Conservation (phyloP, 2,113 vertebrate genomes). For the Hystrix cristata region DNA sequence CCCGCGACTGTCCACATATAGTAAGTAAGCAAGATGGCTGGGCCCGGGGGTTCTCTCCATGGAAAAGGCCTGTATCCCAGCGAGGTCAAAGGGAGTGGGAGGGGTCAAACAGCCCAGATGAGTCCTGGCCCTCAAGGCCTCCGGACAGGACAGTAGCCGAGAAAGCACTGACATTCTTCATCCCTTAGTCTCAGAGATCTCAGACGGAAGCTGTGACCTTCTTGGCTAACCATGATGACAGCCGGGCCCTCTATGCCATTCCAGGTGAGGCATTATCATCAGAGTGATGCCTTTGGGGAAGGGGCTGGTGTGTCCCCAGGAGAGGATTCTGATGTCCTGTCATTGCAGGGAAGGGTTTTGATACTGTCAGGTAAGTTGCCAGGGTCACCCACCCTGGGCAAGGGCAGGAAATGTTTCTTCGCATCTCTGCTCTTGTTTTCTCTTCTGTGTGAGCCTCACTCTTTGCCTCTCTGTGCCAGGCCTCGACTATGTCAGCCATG, state of each 20-base stretch:
- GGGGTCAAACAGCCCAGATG: background rate
- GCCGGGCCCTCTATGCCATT: constrained; percentile 98
- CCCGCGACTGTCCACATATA: constrained; percentile 97
- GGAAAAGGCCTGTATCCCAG: background rate
- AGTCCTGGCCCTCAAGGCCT: background rate
- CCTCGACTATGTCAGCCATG: constrained; percentile 98
- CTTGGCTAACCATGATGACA: constrained; percentile 98
- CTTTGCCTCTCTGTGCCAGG: constrained; percentile 87
- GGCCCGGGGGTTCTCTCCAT: background rate
- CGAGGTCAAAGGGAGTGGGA: background rate
- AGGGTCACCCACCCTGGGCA: background rate
- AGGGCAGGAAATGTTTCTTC: constrained; percentile 59
- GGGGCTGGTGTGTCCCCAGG: background rate
- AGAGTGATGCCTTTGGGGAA: background rate
- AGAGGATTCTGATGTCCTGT: background rate
- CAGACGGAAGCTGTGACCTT: constrained; percentile 99
- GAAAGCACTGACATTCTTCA: constrained; percentile 22
- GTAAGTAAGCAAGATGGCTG: constrained; percentile 88
- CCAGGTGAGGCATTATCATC: constrained; percentile 90
- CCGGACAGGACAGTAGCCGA: background rate
- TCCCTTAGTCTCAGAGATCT: constrained; percentile 95
- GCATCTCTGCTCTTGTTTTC: background rate
- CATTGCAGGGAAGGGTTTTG: constrained; percentile 2
- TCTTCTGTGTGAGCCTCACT: background rate
- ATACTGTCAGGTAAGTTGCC: background rate